Conservation (phyloP, 2,113 vertebrate genomes). For the Abramis brama region DNA sequence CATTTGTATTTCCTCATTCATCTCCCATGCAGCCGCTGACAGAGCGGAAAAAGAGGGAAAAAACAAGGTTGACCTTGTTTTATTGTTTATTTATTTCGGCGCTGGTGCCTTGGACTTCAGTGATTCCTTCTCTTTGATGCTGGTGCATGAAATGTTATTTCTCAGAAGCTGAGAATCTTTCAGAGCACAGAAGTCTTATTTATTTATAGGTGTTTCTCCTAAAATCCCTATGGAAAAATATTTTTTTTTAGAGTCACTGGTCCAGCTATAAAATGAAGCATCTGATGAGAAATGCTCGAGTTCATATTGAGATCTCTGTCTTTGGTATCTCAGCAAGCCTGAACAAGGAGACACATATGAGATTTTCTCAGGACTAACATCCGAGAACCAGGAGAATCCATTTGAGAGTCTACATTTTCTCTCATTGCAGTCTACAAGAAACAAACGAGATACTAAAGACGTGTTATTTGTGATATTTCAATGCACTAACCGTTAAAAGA, state of each 20-base stretch:
- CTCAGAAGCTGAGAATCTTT: neutral
- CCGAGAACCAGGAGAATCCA: too few relatives aligned
- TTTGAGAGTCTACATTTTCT: too few relatives aligned
- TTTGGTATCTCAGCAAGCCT: too few relatives aligned
- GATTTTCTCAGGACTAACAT: too few relatives aligned
- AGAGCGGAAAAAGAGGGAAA: conserved; percentile 41
- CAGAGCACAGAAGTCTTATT: neutral
- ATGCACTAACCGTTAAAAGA: too few relatives aligned
- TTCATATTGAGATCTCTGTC: too few relatives aligned
- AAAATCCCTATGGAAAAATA: neutral
- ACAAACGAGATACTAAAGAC: too few relatives aligned
- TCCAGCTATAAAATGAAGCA: neutral
- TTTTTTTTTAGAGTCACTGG: neutral
- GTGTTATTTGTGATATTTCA: too few relatives aligned
- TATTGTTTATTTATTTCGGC: neutral
- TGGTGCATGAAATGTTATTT: neutral
- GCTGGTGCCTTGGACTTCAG: neutral
- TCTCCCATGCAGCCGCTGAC: neutral
- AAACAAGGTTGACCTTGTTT: neutral
- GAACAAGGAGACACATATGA: too few relatives aligned
- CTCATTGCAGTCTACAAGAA: too few relatives aligned
- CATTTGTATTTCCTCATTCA: conserved; percentile 42
- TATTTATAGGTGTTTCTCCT: neutral
- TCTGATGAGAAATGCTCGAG: too few relatives aligned
- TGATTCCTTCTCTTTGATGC: neutral